Conservation (phyloP, 2,113 vertebrate species). For the Platichthys stellatus region DNA sequence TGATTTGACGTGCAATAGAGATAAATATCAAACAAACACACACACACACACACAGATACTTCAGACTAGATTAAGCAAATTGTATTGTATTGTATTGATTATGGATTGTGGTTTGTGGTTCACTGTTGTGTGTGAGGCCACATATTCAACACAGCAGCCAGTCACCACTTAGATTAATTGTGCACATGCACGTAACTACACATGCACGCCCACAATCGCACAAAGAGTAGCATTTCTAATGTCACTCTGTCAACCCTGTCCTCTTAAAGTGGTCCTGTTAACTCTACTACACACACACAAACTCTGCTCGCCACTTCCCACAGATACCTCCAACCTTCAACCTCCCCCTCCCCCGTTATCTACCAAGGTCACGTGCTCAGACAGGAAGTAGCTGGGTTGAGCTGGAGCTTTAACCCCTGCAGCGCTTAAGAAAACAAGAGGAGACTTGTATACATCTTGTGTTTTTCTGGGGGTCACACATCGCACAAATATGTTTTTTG, state of each 20-base stretch:
- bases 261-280: not conserved
- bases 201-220: not conserved
- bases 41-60: conserved; percentile 11
- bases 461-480: not conserved
- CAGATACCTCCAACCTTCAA: conserved; percentile 20
- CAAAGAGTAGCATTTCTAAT: not conserved
- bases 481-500: not conserved
- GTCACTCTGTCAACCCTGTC: not conserved
- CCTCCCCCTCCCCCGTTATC: conserved; percentile 30
- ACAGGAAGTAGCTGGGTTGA: conserved; percentile 54
- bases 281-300: not conserved
- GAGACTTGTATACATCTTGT: not conserved
- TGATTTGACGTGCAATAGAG: conserved; percentile 57
- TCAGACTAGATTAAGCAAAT: no score
- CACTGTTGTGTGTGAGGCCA: conserved; percentile 6
- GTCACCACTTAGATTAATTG: conserved; percentile 68
- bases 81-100: conserved; percentile 46
- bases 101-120: conserved; percentile 22
- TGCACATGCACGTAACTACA: not conserved
- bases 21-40: conserved; percentile 31
- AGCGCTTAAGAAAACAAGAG: not conserved
- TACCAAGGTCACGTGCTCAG: conserved; percentile 44
- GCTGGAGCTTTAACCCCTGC: conserved; percentile 35
- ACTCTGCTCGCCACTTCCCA: conserved; percentile 11
- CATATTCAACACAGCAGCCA: conserved; percentile 52